Base-by-base conservation (phyloP, 1,140 invertebrate genomes). In the Drosophila kikkawai region DNA sequence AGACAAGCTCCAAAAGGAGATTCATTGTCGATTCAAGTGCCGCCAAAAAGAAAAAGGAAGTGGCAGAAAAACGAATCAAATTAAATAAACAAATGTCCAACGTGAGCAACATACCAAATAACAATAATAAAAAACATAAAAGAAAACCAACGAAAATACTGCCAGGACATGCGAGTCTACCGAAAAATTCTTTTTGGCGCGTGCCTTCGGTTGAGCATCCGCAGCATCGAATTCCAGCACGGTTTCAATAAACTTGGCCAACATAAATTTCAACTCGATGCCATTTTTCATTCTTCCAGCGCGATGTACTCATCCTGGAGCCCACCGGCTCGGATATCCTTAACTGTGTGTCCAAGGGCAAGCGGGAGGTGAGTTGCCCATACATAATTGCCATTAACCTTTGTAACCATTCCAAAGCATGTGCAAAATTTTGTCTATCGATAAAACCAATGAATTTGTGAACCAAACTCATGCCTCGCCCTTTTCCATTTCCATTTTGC, bases 261-360 rank as follows among this genome's bases (percentile, higher is more conserved):
- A 63, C 57, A 57, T 44, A 56, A 76, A 73, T 50, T 75, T 79
- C 59, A 83, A 63, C 56, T 15, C 41, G 9, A 50, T 53, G 17
- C 51, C 70, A 71, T 69, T 76, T 55, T 68, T 53, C 42, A 56
- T 65, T 75, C 58, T 86, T 79, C 47, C 94, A 97, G 96, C 94
- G 95, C 79, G 96, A 97, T 91, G 95, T 95, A 4, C 91, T 97
- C 60, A 94, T 95, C 65, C 93, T 97, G 93, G 96, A 97, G 91
- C 96, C 96, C 34, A 93, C 93, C 37, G 92, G 92, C 56, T 94
- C 94, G 69, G 96, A 96, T 84, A 96, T 96, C 47, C 94, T 95
- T 19, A 95, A 95, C 80, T 97, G 96, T 92, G 96, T 97, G 17
- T 96, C 96, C 59, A 97, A 97, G 93, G 96, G 96, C 63, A 97